Evolutionary conservation across 1,140 invertebrate genomes (phyloP).

Genomic region (Bacillus rossius): DNA sequence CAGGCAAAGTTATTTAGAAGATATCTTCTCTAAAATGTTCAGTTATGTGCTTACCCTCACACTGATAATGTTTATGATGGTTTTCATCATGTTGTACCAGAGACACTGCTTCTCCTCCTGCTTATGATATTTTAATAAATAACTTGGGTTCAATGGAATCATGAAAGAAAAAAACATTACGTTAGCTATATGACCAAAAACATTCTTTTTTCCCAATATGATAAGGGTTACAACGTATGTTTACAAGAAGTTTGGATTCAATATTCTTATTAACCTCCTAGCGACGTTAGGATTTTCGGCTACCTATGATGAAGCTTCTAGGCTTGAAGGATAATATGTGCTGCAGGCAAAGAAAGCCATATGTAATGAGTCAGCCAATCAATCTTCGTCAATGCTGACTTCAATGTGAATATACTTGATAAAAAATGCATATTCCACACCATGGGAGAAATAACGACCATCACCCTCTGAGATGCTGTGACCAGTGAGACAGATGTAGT

Average conservation of each 20-base stretch:
- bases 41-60: no score
- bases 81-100: no score
- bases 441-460: conserved; percentile 24
- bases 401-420: conserved; percentile 25
- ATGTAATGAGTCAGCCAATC: conserved; percentile 9
- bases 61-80: no score
- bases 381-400: conserved; percentile 30
- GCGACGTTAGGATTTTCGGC: conserved; percentile 25
- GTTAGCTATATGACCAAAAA: conserved; percentile 29
- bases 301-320: conserved; percentile 18
- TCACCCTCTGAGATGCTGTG: background rate
- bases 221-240: conserved; percentile 19
- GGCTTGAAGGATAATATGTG: conserved; percentile 22
- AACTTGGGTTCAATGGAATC: no score
- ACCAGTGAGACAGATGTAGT: background rate
- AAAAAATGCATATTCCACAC: conserved; percentile 25
- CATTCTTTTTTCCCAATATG: conserved; percentile 30
- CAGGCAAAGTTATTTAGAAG: no score
- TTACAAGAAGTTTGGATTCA: conserved; percentile 26
- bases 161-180: no score
- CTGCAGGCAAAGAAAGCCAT: conserved; percentile 15
- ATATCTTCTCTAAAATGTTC: no score
- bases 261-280: conserved; percentile 18
- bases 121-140: no score
- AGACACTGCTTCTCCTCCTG: no score